Evolutionary conservation across 2,113 vertebrate genomes (phyloP).

Genomic region (Tupaia tana): DNA sequence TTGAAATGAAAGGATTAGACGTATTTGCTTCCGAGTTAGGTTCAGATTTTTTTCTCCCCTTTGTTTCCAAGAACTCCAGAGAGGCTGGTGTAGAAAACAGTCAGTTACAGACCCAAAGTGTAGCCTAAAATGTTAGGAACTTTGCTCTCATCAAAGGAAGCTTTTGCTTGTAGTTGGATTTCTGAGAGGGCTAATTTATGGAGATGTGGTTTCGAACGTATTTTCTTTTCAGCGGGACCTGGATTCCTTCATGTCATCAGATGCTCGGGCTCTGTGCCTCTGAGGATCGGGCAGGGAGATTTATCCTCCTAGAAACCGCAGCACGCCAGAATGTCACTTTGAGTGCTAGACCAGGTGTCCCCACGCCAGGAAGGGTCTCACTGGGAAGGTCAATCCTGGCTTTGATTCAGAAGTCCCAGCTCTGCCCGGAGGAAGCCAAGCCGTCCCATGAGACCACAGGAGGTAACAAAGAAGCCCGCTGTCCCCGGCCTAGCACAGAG

Average conservation of each 20-base stretch:
- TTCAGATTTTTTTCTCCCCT: background rate
- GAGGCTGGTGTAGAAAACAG: background rate
- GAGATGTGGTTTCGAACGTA: background rate
- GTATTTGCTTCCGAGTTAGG: background rate
- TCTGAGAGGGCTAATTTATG: background rate
- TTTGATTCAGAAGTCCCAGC: rapidly evolving
- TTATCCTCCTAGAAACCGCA: background rate
- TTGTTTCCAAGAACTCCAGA: background rate
- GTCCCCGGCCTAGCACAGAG: rapidly evolving
- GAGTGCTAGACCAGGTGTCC: background rate
- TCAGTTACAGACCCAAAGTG: rapidly evolving
- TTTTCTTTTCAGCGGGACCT: background rate
- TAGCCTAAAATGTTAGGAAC: background rate
- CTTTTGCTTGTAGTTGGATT: background rate
- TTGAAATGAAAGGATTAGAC: no score
- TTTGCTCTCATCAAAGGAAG: background rate
- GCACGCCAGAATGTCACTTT: background rate
- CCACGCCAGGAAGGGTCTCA: background rate
- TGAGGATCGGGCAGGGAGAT: background rate
- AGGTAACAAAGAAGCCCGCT: no score
- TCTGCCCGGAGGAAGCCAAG: rapidly evolving
- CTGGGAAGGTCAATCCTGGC: background rate
- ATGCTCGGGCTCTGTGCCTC: background rate
- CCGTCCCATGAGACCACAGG: rapidly evolving
- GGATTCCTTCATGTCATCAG: background rate